Conservation (phyloP, 1,140 invertebrate species). For the Mercenaria mercenaria region DNA sequence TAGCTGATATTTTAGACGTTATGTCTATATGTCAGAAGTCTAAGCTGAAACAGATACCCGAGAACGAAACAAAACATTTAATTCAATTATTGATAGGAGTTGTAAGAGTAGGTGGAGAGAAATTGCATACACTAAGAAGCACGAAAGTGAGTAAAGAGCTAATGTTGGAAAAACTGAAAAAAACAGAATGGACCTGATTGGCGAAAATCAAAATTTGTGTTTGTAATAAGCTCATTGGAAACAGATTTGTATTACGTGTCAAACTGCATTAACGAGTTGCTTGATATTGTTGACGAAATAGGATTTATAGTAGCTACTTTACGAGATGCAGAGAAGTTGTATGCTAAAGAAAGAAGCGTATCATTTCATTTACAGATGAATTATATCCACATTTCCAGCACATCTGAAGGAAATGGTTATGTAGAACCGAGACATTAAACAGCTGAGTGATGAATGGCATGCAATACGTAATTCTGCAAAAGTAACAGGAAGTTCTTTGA, state of each 20-base stretch:
- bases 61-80: too few relatives aligned
- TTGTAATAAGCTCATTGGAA: neutral
- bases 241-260: neutral
- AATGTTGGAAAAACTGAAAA: neutral
- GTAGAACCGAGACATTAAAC: neutral
- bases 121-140: neutral
- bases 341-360: neutral
- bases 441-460: slow-evolving; percentile 26
- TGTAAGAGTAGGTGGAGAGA: neutral
- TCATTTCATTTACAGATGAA: neutral
- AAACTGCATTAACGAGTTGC: neutral
- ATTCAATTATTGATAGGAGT: too few relatives aligned
- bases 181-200: neutral
- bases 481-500: slow-evolving; percentile 52
- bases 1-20: neutral
- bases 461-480: neutral
- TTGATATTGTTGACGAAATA: neutral
- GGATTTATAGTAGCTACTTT: neutral
- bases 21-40: neutral
- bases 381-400: neutral
- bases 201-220: neutral
- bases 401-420: too few relatives aligned
- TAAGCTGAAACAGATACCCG: neutral
- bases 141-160: neutral
- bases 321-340: neutral